These are phyloP conservation scores for Lithophane socia DNA, from an alignment of 2,888 invertebrate genomes.

Conservation along the genomic window DNA sequence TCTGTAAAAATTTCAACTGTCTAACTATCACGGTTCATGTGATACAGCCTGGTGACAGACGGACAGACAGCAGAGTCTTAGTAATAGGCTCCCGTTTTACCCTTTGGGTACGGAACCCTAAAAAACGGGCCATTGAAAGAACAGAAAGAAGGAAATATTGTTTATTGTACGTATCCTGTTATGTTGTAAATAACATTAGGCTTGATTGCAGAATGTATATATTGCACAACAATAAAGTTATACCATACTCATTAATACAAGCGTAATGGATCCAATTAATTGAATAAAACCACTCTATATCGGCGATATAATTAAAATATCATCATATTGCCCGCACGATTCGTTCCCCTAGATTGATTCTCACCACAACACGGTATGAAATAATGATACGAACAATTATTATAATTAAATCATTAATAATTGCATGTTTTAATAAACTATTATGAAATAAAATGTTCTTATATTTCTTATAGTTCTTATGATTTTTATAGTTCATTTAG, in stretches of 20 bases:
- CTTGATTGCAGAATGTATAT: not conserved
- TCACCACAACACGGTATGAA: conserved; percentile 22
- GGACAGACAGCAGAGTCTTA: no score
- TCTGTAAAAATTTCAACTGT: no score
- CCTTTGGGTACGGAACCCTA: no score
- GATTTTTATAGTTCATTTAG: no score
- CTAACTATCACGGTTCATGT: no score
- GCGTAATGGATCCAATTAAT: conserved; percentile 30
- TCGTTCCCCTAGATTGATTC: conserved; percentile 3
- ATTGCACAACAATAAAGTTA: conserved; percentile 24
- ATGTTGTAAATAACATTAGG: not conserved
- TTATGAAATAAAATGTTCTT: not conserved
- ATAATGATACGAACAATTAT: conserved; percentile 7
- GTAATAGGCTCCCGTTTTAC: no score
- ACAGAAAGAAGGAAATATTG: no score
- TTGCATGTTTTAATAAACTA: not conserved
- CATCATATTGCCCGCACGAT: not conserved
- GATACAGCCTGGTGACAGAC: no score
- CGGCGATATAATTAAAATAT: conserved; percentile 31
- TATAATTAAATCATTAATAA: not conserved
- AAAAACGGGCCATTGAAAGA: no score
- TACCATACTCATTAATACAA: not conserved
- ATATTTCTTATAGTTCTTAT: no score
- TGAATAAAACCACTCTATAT: conserved; percentile 25
- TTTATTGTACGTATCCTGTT: no score